Evolutionary conservation across 2,888 invertebrate species (phyloP), one percentile per base, ranked within the genome.

Genomic region (Sinotaia quadrata): DNA sequence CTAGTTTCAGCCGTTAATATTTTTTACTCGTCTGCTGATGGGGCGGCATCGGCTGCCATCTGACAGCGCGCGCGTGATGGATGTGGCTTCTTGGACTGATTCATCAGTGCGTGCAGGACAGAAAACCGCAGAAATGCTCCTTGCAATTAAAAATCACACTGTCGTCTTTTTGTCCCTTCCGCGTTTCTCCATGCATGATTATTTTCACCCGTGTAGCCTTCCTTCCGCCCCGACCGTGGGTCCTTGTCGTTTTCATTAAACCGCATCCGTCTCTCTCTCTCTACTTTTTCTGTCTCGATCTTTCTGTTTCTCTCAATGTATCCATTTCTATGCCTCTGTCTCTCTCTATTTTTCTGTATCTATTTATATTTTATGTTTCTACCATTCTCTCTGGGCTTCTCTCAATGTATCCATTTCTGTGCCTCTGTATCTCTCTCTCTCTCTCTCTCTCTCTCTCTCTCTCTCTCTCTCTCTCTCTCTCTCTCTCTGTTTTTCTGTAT

Each of bases 391-490:
- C n/a, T 56, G 8, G 33, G 10, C 36, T 36, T 34, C 34, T 56
- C 34, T 56, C 34, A 4, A 10, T 56, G 21, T 56, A 5, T 34
- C 34, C 36, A 8, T 56, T 24, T 56, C 2, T 56, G 21, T 56
- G 2, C 34, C 33, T 54, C 4, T 54, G 33, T 54, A 2, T 56
- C 34, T 56, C 21, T 56, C 21, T 56, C 21, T 54, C 1, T 54
- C 31, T 31, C 1, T 54, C 54, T 54, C 29, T 54, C 31, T 54
- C 29, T 54, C 54, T 29, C 5, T 54, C 3, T 54, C 4, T 29
- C 54, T 29, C 15, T 29, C 31, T 57, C 18, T 34, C 56, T 56
- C 33, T 56, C 56, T 56, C 56, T 56, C 33, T 56, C 56, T 56
- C 8, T 56, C 56, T 56, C 8, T 56, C 56, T 56, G 10, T 56